A percentile compares a stretch with the other conserved stretches of the same genome.
Conservation (phyloP, 64 coral and sea anemone species). For the Pachyseris speciosa region DNA sequence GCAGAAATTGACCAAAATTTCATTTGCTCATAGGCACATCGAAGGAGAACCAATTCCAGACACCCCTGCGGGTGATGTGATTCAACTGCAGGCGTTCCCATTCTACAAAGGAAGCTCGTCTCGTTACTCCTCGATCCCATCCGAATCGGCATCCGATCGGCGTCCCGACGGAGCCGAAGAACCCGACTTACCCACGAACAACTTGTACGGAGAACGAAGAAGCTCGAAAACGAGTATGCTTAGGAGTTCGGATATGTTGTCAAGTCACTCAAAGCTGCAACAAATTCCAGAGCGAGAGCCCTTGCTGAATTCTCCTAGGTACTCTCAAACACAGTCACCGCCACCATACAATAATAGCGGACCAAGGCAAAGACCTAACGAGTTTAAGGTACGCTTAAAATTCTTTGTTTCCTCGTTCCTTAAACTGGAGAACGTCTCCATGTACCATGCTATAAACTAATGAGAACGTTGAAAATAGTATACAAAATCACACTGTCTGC, state of each 20-base stretch:
- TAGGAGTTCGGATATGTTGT: conserved; percentile 32
- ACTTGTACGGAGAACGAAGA: conserved; percentile 38
- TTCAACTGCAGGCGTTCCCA: conserved; percentile 78
- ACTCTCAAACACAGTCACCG: neutral
- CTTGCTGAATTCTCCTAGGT: conserved; percentile 36
- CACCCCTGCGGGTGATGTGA: conserved; percentile 59
- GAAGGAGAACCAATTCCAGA: conserved; percentile 84
- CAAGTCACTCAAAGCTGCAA: conserved; percentile 46
- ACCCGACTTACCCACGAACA: conserved; percentile 40
- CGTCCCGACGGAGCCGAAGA: conserved; percentile 89
- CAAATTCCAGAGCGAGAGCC: conserved; percentile 90
- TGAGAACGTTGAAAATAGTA: too few species aligned
- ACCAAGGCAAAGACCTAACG: conserved; percentile 21
- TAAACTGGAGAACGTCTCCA: too few species aligned
- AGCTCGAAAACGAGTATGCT: conserved; percentile 23
- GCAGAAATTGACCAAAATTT: neutral
- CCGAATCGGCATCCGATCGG: conserved; percentile 72
- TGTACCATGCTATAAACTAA: too few species aligned
- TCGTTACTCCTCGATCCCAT: conserved; percentile 39
- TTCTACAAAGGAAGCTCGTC: conserved; percentile 50
- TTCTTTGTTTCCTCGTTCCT: too few species aligned
- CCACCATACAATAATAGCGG: neutral
- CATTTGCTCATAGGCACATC: conserved; percentile 58
- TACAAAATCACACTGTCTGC: too few species aligned
- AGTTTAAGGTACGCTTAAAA: conserved; percentile 82